Evolutionary conservation across 2,888 invertebrate genomes (phyloP).

Genomic region (Drosophila nigritarsus): DNA sequence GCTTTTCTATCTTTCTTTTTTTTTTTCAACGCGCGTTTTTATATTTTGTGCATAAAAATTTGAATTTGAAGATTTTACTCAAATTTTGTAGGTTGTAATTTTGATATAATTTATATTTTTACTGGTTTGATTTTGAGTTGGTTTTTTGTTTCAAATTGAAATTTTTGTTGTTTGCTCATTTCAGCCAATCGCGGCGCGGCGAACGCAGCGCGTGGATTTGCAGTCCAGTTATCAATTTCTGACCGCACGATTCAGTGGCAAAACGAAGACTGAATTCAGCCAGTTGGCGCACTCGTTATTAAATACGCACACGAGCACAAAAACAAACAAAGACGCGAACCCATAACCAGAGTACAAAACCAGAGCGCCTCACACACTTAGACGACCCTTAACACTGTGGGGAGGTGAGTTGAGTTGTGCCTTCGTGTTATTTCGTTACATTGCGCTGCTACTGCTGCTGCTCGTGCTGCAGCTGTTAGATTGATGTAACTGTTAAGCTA

Average conservation of each 20-base stretch:
- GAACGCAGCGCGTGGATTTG: slow-evolving; percentile 59
- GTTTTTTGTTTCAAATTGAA: slow-evolving; percentile 26
- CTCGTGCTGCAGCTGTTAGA: neutral
- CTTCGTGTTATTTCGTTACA: neutral
- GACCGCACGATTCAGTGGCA: slow-evolving; percentile 80
- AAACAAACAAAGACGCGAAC: slow-evolving; percentile 25
- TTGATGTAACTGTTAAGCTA: slow-evolving; percentile 13
- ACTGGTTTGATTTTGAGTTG: slow-evolving; percentile 10
- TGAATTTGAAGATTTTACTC: slow-evolving; percentile 3
- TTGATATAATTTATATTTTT: neutral
- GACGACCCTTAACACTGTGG: slow-evolving; percentile 36
- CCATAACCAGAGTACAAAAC: slow-evolving; percentile 5
- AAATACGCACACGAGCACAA: slow-evolving; percentile 56
- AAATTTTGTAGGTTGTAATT: neutral
- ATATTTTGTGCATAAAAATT: neutral
- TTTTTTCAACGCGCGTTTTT: slow-evolving; percentile 4
- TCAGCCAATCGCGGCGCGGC: slow-evolving; percentile 67
- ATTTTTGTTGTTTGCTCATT: slow-evolving; percentile 45
- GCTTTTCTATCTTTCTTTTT: neutral
- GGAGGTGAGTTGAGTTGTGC: slow-evolving; percentile 35
- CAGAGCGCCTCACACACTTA: slow-evolving; percentile 4
- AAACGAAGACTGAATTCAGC: slow-evolving; percentile 77
- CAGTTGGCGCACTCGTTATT: slow-evolving; percentile 75
- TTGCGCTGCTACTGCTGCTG: neutral
- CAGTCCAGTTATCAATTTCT: slow-evolving; percentile 54